Conservation (phyloP, 2,797 vertebrate species). For the Spatula clypeata region DNA sequence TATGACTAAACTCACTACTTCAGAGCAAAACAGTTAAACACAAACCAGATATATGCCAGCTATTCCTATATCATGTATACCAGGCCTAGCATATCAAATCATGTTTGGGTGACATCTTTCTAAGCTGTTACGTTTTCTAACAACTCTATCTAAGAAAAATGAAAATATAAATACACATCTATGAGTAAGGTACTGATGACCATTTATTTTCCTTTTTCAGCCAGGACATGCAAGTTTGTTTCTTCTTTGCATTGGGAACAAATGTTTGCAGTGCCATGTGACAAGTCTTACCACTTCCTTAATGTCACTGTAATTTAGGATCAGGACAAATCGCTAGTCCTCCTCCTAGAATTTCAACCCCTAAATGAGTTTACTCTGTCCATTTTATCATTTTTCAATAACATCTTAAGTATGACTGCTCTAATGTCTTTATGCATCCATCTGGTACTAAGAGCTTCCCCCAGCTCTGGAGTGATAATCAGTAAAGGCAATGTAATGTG, state of each 20-base stretch:
- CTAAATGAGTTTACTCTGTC: neutral
- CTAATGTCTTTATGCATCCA: neutral
- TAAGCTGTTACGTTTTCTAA: neutral
- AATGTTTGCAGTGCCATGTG: neutral
- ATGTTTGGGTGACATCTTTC: neutral
- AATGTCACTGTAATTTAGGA: neutral
- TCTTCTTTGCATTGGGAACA: slow-evolving; percentile 36
- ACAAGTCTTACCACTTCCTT: neutral
- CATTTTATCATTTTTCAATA: neutral
- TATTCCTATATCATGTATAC: neutral
- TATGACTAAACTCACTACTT: neutral
- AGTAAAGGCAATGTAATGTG: neutral
- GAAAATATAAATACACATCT: neutral
- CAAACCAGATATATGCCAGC: neutral
- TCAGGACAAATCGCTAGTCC: neutral
- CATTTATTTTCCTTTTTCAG: neutral
- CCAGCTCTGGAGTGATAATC: fast-evolving
- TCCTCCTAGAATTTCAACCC: neutral
- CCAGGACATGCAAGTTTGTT: neutral
- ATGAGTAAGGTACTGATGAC: neutral
- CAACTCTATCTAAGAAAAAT: neutral
- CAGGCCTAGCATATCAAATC: neutral
- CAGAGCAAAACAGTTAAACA: neutral
- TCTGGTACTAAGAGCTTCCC: neutral
- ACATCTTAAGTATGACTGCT: neutral